A percentile compares a stretch with the other conserved stretches of the same genome.
Conservation (phyloP, 2,797 vertebrate genomes). For the Enteromius argenteus region DNA sequence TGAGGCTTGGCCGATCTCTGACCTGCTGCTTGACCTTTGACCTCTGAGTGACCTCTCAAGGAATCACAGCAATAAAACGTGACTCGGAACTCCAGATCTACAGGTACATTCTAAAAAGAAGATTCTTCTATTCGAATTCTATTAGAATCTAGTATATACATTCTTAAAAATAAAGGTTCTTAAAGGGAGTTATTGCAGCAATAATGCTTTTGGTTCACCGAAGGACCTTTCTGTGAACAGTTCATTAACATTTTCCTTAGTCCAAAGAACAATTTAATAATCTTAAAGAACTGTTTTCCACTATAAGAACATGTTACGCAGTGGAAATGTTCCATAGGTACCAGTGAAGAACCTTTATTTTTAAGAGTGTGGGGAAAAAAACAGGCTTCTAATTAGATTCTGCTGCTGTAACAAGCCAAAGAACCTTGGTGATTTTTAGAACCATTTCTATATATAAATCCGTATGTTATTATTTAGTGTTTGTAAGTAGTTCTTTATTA, state of each 20-base stretch:
- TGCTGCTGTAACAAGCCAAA: background rate
- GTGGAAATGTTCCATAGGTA: background rate
- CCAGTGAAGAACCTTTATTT: background rate
- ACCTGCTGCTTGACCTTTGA: conserved; percentile 41
- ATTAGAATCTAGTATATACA: background rate
- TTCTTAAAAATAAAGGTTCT: background rate
- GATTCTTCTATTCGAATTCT: background rate
- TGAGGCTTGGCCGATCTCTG: conserved; percentile 34
- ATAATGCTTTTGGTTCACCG: background rate
- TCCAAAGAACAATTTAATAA: background rate
- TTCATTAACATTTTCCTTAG: background rate
- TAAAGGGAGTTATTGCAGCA: background rate
- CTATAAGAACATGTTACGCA: background rate
- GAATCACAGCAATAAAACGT: conserved; percentile 16
- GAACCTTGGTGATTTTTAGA: background rate
- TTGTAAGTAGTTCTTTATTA: background rate
- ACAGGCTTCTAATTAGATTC: background rate
- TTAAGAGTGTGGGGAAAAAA: background rate
- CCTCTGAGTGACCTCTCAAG: conserved; percentile 43
- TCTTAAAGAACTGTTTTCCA: background rate
- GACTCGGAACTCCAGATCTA: background rate
- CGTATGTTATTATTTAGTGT: background rate
- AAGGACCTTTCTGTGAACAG: too few species aligned
- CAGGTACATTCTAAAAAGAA: conserved; percentile 47
- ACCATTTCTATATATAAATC: background rate